Evolutionary conservation across 2,888 invertebrate genomes (phyloP).

Genomic region (Eudasyphora cyanicolor): DNA sequence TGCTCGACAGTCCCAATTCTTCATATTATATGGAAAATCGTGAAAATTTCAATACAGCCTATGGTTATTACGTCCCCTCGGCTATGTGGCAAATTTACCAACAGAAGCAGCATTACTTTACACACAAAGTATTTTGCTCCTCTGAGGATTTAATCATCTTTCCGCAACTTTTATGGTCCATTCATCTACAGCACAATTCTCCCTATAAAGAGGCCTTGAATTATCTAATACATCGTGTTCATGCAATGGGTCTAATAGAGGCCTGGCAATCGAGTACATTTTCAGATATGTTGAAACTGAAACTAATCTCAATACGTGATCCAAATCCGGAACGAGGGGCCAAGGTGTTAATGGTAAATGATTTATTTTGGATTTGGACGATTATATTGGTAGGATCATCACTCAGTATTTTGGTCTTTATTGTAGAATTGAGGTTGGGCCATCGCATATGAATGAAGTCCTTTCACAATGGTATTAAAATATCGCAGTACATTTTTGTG

Average conservation of each 20-base stretch:
- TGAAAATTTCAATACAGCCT: constrained; percentile 38
- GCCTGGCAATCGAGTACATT: constrained; percentile 39
- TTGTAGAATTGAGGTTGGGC: background rate
- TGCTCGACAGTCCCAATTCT: background rate
- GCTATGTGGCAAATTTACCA: constrained; percentile 42
- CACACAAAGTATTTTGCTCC: constrained; percentile 39
- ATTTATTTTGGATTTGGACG: constrained; percentile 37
- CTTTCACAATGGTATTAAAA: too few species aligned
- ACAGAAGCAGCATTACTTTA: constrained; percentile 23
- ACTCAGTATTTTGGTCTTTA: background rate
- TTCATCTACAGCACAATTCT: constrained; percentile 36
- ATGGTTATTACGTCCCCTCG: constrained; percentile 23
- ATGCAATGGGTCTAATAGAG: constrained; percentile 25
- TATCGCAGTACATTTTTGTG: too few species aligned
- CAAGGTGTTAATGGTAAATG: background rate
- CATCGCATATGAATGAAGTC: background rate
- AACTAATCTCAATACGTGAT: constrained; percentile 13
- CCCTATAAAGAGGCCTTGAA: constrained; percentile 26
- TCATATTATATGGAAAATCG: constrained; percentile 22
- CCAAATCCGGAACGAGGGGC: background rate
- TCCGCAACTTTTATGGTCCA: background rate
- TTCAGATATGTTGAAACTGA: constrained; percentile 26
- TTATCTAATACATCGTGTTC: constrained; percentile 15
- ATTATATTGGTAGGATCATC: background rate
- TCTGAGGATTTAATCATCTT: background rate